Evolutionary conservation across 2,797 vertebrate species (phyloP).

Genomic region (Picus viridis): DNA sequence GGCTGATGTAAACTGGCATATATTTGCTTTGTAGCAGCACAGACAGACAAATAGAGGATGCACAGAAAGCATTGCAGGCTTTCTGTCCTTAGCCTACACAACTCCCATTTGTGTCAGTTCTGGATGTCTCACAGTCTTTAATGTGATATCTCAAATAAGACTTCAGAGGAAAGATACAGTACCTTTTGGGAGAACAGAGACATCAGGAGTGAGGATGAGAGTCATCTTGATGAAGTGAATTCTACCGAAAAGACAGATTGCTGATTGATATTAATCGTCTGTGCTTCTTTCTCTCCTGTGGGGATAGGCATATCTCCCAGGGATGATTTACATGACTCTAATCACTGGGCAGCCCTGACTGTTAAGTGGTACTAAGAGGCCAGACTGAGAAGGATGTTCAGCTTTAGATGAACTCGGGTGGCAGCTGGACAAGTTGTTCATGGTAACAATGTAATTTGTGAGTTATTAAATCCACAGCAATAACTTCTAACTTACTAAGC

Average conservation of each 20-base stretch:
- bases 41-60: neutral
- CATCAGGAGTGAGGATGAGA: neutral
- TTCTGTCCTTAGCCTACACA: neutral
- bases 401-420: neutral
- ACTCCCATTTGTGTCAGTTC: neutral
- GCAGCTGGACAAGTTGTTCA: neutral
- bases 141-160: neutral
- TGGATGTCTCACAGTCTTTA: neutral
- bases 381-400: neutral
- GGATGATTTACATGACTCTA: neutral
- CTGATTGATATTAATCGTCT: neutral
- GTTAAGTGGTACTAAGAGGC: neutral
- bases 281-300: neutral
- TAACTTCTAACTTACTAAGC: neutral
- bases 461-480: neutral
- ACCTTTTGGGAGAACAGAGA: neutral
- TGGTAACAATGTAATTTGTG: neutral
- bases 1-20: neutral
- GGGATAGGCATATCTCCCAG: neutral
- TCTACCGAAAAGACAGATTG: neutral
- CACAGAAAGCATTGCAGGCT: neutral
- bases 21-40: neutral
- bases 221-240: conserved; percentile 9
- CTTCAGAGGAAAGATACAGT: neutral
- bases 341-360: neutral